Evolutionary conservation across 2,888 invertebrate species (phyloP).

Genomic region (Troides aeacus): DNA sequence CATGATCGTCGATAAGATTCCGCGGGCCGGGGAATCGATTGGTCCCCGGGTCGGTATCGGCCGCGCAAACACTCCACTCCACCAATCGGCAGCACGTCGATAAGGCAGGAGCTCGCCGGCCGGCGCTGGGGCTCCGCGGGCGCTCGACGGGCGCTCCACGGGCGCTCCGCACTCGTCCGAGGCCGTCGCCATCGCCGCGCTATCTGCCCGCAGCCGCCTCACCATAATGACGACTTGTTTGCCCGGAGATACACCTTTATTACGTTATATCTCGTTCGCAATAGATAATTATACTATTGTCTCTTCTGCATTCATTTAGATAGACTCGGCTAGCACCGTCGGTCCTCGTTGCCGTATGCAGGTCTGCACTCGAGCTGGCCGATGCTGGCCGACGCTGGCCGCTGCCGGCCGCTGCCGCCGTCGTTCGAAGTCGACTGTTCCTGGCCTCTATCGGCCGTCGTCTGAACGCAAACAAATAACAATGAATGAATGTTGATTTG

Average conservation of each 20-base stretch:
- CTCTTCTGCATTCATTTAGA: constrained; percentile 34
- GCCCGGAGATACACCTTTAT: constrained; percentile 73
- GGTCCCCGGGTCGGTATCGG: constrained; percentile 67
- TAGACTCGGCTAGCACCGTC: too few relatives aligned
- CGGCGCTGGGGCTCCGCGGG: constrained; percentile 36
- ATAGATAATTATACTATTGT: constrained; percentile 57
- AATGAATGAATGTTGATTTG: too few relatives aligned
- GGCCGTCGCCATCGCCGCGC: constrained; percentile 53
- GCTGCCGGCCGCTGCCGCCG: too few relatives aligned
- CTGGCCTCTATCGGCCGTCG: too few relatives aligned
- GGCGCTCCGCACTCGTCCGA: constrained; percentile 36
- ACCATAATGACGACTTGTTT: constrained; percentile 62
- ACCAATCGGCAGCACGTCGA: constrained; percentile 69
- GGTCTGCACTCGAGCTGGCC: too few relatives aligned
- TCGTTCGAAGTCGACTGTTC: too few relatives aligned
- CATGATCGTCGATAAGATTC: constrained; percentile 75
- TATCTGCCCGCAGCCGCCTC: constrained; percentile 59
- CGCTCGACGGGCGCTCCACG: constrained; percentile 4
- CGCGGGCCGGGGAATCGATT: constrained; percentile 70
- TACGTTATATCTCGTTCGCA: constrained; percentile 59
- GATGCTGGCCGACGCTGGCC: too few relatives aligned
- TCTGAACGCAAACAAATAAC: too few relatives aligned
- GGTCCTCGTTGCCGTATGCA: too few relatives aligned
- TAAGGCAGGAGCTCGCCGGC: constrained; percentile 47
- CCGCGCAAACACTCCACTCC: constrained; percentile 73